phyloP scores from a whole-genome alignment of 2,888 invertebrate species.

The Epistrophe grossulariae region DNA sequence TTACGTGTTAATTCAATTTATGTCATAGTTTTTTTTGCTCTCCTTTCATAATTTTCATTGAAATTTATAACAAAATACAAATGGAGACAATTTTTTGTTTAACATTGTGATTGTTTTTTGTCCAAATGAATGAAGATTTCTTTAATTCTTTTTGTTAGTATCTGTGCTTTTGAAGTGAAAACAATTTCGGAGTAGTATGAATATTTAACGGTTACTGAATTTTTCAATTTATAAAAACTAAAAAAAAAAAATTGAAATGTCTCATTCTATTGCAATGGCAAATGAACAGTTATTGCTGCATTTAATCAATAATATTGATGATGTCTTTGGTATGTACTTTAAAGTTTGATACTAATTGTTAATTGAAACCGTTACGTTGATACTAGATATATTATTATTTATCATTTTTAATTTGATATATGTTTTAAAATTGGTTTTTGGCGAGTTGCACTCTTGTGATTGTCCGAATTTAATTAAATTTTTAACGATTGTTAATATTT shows the following conservation, averaged over 20 bases:
- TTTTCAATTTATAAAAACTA: neutral
- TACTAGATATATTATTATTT: too few relatives aligned
- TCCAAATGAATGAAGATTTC: constrained; percentile 15
- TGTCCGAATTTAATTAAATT: neutral
- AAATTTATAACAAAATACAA: constrained; percentile 22
- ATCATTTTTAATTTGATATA: too few relatives aligned
- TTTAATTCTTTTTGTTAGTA: constrained; percentile 1
- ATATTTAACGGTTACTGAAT: constrained; percentile 2
- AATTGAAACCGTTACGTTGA: neutral
- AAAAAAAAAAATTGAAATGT: constrained; percentile 42
- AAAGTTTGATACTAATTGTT: neutral
- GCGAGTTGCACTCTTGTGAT: neutral
- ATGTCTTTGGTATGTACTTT: constrained; percentile 80
- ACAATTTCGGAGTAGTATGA: neutral
- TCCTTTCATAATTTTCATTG: constrained; percentile 2
- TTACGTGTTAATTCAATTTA: constrained; percentile 2
- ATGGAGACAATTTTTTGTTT: neutral
- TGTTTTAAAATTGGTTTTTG: neutral
- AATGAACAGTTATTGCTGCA: constrained; percentile 81
- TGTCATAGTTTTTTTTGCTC: constrained; percentile 11
- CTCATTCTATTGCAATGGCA: constrained; percentile 76
- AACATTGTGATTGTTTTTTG: constrained; percentile 13
- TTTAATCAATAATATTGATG: constrained; percentile 82
- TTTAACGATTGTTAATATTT: neutral
- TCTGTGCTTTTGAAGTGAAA: constrained; percentile 69